Evolutionary conservation across 2,888 invertebrate species (phyloP).

Genomic region (Platypus cylindrus): DNA sequence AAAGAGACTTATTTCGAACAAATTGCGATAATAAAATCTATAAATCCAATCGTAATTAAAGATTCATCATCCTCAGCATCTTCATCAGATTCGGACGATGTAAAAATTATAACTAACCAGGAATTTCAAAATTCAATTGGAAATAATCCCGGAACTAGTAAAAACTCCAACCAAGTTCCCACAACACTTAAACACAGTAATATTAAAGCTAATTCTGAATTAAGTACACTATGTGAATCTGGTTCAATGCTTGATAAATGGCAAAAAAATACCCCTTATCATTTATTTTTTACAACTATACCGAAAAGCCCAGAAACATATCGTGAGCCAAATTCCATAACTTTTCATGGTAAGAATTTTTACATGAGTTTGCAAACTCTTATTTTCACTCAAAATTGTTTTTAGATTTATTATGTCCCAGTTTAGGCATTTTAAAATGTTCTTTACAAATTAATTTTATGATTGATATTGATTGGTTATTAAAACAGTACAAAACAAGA

Average conservation of each 20-base stretch:
- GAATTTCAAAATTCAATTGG: neutral
- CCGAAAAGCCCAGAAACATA: conserved; percentile 51
- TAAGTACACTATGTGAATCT: conserved; percentile 5
- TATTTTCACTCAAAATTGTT: conserved; percentile 15
- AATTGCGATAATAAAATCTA: conserved; percentile 38
- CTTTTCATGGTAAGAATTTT: conserved; percentile 45
- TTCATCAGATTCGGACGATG: neutral
- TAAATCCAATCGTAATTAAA: conserved; percentile 8
- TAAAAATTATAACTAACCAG: no score
- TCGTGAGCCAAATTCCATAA: conserved; percentile 50
- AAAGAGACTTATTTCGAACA: conserved; percentile 48
- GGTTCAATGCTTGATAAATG: conserved; percentile 55
- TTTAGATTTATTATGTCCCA: conserved; percentile 63
- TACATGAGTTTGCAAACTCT: conserved; percentile 5
- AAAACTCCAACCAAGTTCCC: conserved; percentile 35
- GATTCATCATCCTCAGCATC: conserved; percentile 1
- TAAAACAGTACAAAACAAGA: conserved; percentile 71
- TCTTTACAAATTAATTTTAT: conserved; percentile 87
- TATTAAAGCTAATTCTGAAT: conserved; percentile 3
- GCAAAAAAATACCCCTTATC: conserved; percentile 54
- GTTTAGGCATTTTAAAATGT: conserved; percentile 59
- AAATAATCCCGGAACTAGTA: conserved; percentile 6
- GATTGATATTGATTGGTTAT: conserved; percentile 81
- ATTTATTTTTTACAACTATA: conserved; percentile 64
- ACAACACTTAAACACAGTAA: conserved; percentile 31